These are phyloP conservation scores for Tenthredo livida DNA, from an alignment of 2,888 invertebrate species.

Conservation along the genomic window DNA sequence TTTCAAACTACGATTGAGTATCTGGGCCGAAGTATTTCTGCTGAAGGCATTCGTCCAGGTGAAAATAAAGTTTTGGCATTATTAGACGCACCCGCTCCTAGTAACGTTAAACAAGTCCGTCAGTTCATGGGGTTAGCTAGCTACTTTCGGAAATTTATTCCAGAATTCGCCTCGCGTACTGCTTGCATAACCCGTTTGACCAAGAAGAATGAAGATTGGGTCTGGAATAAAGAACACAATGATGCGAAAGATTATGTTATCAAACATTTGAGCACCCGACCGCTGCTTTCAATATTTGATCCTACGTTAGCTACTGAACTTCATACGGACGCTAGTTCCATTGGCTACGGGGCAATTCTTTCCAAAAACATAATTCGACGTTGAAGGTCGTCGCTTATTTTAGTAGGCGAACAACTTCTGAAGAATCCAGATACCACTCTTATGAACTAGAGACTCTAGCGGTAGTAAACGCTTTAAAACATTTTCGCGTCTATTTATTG, in stretches of 20 bases:
- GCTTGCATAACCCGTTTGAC: conserved; percentile 58
- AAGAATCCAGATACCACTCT: conserved; percentile 65
- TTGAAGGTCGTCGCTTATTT: not conserved
- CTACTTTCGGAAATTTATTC: conserved; percentile 66
- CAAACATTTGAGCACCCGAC: conserved; percentile 51
- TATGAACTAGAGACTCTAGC: conserved; percentile 64
- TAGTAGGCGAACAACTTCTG: conserved; percentile 45
- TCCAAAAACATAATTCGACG: not conserved
- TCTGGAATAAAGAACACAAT: conserved; percentile 53
- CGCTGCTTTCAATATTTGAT: conserved; percentile 57
- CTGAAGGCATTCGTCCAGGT: conserved; percentile 65
- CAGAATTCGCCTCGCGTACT: conserved; percentile 59
- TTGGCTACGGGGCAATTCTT: not conserved
- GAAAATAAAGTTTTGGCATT: conserved; percentile 64
- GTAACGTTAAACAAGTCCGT: conserved; percentile 61
- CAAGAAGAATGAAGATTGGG: conserved; percentile 49
- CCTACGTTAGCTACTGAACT: conserved; percentile 55
- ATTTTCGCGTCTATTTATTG: conserved; percentile 66
- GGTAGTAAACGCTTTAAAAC: conserved; percentile 63
- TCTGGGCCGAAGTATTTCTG: conserved; percentile 68
- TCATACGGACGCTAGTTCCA: conserved; percentile 57
- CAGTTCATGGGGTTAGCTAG: conserved; percentile 57
- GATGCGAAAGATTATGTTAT: conserved; percentile 53
- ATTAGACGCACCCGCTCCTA: conserved; percentile 65
- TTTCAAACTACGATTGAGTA: conserved; percentile 64